Evolutionary conservation across 2,888 invertebrate species (phyloP).

Genomic region (Aspidiotus destructor): DNA sequence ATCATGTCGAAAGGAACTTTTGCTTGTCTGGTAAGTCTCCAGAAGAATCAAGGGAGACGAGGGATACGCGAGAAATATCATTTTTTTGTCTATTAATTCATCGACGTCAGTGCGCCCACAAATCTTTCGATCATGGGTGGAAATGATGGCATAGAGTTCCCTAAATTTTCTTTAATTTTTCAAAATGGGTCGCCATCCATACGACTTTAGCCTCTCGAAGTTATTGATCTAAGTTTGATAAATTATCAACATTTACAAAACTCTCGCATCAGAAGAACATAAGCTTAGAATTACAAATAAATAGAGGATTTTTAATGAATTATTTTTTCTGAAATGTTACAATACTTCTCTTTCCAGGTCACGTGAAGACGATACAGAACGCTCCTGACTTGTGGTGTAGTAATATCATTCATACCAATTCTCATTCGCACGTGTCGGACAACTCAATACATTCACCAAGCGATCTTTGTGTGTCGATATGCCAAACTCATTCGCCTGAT

Average conservation of each 20-base stretch:
- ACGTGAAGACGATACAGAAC: conserved; percentile 24
- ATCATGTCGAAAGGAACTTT: too few species aligned
- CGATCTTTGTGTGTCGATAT: conserved; percentile 40
- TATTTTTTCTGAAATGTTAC: background rate
- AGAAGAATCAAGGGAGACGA: too few species aligned
- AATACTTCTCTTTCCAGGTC: conserved; percentile 18
- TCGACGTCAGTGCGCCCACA: too few species aligned
- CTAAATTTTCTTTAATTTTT: too few species aligned
- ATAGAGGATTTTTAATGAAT: background rate
- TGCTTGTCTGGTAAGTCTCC: too few species aligned
- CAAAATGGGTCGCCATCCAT: background rate
- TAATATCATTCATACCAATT: conserved; percentile 29
- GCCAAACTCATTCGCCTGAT: conserved; percentile 38
- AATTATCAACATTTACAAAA: too few species aligned
- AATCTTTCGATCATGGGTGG: too few species aligned
- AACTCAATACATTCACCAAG: conserved; percentile 34
- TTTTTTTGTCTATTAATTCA: too few species aligned
- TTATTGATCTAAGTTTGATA: too few species aligned
- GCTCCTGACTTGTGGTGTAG: conserved; percentile 27
- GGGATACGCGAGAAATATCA: too few species aligned
- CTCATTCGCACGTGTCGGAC: conserved; percentile 20
- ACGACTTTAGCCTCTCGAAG: background rate
- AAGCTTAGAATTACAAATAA: background rate
- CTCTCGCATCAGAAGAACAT: too few species aligned
- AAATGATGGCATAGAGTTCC: too few species aligned